Conservation (phyloP, 2,113 vertebrate genomes). For the Eudorcas thomsonii region DNA sequence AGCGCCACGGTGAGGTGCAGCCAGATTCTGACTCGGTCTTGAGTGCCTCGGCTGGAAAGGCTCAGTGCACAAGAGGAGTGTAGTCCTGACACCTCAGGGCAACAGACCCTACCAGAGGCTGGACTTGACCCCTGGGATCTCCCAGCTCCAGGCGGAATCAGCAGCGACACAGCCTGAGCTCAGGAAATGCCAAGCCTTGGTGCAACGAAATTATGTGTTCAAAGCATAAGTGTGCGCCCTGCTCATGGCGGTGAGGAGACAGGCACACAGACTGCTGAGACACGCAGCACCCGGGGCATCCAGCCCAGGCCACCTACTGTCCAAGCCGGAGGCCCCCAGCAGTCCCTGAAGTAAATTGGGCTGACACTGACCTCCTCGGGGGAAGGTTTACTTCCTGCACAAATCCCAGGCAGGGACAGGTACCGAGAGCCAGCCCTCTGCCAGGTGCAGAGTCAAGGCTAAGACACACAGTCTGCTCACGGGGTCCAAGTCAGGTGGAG, state of each 20-base stretch:
- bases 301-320: background rate
- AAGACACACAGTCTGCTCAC: background rate
- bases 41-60: rapidly evolving
- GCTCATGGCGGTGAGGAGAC: background rate
- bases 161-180: background rate
- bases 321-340: background rate
- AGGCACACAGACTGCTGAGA: rapidly evolving
- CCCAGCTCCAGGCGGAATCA: background rate
- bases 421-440: background rate
- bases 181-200: background rate
- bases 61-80: background rate
- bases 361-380: background rate
- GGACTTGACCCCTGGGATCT: rapidly evolving
- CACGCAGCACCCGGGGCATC: rapidly evolving
- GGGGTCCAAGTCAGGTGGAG: background rate
- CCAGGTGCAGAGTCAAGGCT: rapidly evolving
- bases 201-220: background rate
- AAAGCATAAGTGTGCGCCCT: rapidly evolving
- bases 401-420: no score
- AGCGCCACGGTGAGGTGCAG: rapidly evolving
- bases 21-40: rapidly evolving
- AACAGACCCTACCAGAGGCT: rapidly evolving
- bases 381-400: no score
- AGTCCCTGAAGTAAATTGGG: rapidly evolving
- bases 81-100: rapidly evolving